phyloP scores from a whole-genome alignment of 2,113 vertebrate species.

The Atlantisia rogersi region DNA sequence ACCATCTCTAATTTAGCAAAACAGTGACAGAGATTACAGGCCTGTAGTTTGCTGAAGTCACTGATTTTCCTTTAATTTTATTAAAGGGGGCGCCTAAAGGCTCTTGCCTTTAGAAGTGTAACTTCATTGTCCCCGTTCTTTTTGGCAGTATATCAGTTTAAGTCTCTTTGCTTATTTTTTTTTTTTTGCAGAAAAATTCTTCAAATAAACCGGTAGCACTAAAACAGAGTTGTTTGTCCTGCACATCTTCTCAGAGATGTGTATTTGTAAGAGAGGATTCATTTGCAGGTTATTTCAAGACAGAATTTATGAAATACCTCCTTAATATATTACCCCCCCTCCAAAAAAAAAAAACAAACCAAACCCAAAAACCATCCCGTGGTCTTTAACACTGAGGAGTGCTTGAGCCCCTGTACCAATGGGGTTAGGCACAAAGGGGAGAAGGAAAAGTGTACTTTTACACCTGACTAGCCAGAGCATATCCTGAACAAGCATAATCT shows the following conservation, averaged over 20 bases:
- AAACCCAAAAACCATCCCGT: not conserved
- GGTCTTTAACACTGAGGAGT: not conserved
- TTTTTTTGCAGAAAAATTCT: not conserved
- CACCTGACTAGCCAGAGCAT: not conserved
- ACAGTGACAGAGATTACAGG: fast-evolving
- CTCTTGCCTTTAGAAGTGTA: not conserved
- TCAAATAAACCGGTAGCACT: not conserved
- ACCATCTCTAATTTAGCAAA: not conserved
- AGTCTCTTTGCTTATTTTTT: not conserved
- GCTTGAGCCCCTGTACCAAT: fast-evolving
- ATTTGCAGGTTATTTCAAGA: not conserved
- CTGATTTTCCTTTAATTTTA: not conserved
- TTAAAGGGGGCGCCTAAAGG: not conserved
- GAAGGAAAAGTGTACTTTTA: not conserved
- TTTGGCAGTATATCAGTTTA: not conserved
- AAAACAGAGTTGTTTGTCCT: not conserved
- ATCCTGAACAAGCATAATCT: not conserved
- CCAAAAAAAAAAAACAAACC: too few relatives aligned
- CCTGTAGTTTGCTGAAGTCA: not conserved
- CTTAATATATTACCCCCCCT: not conserved
- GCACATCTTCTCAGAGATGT: not conserved
- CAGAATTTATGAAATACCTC: not conserved
- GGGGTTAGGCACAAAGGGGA: not conserved
- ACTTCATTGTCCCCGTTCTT: fast-evolving
- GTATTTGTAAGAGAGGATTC: not conserved